Conservation (phyloP, 2,797 vertebrate species). For the Tadarida brasiliensis region DNA sequence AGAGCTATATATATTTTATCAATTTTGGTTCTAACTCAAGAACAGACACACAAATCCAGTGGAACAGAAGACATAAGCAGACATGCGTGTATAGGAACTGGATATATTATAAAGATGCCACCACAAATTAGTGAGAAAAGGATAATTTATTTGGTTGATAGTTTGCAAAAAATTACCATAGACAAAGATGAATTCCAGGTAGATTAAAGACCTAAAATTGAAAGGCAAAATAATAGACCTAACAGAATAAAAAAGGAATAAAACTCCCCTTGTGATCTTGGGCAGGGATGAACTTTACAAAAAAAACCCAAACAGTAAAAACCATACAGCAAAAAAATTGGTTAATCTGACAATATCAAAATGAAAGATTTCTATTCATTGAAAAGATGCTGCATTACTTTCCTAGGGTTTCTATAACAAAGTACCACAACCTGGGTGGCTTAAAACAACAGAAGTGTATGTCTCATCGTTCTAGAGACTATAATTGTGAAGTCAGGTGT, state of each 20-base stretch:
- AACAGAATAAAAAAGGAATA: not conserved
- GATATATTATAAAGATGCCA: not conserved
- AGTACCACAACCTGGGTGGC: not conserved
- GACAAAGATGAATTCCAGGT: not conserved
- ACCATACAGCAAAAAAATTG: not conserved
- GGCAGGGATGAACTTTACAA: not conserved
- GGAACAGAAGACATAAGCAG: not conserved
- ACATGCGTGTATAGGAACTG: not conserved
- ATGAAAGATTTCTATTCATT: constrained; percentile 19
- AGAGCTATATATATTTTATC: not conserved
- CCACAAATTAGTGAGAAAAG: not conserved
- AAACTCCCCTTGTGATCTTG: not conserved
- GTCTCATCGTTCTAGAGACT: not conserved
- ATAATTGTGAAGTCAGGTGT: not conserved
- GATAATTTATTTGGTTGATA: not conserved
- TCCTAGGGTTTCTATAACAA: not conserved
- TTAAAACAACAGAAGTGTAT: not conserved
- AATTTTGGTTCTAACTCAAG: constrained; percentile 37
- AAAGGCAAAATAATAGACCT: constrained; percentile 13
- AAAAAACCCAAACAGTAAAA: constrained; percentile 28
- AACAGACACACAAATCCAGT: constrained; percentile 6
- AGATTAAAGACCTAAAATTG: constrained; percentile 28
- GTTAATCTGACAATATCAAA: not conserved
- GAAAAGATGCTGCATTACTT: not conserved
- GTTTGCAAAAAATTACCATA: not conserved